Evolutionary conservation across 2,113 vertebrate species (phyloP).

Genomic region (Rhinichthys klamathensis): DNA sequence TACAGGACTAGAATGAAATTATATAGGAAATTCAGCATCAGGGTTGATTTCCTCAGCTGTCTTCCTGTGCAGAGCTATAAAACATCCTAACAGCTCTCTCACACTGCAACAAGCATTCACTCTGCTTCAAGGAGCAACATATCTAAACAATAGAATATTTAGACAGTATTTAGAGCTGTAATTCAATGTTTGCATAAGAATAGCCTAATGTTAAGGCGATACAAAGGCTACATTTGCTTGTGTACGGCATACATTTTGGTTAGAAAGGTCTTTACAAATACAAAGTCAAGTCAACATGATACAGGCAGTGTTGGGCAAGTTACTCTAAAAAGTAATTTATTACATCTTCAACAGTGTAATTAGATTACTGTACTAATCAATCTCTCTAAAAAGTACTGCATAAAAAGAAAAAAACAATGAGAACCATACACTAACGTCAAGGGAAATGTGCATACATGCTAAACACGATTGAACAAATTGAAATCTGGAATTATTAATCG

Average conservation of each 20-base stretch:
- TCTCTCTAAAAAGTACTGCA: too few species aligned
- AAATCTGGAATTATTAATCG: background rate
- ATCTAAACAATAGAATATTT: background rate
- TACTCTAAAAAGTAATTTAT: too few species aligned
- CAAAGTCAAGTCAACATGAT: background rate
- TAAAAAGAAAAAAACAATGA: background rate
- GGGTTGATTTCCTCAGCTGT: background rate
- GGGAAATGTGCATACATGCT: background rate
- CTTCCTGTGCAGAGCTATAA: background rate
- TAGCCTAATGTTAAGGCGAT: background rate
- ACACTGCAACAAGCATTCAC: background rate
- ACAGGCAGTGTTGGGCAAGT: too few species aligned
- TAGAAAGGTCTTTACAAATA: background rate
- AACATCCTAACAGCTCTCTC: background rate
- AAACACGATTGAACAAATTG: background rate
- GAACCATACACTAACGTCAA: background rate
- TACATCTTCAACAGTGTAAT: too few species aligned
- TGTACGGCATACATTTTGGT: background rate
- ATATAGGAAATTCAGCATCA: background rate
- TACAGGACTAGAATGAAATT: background rate
- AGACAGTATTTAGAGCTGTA: background rate
- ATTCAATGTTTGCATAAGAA: background rate
- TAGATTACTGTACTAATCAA: too few species aligned
- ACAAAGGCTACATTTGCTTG: background rate
- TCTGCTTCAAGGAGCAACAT: background rate